These are phyloP conservation scores for Porites lobata DNA, from an alignment of 92 coral and sea anemone species.

Conservation along the genomic window DNA sequence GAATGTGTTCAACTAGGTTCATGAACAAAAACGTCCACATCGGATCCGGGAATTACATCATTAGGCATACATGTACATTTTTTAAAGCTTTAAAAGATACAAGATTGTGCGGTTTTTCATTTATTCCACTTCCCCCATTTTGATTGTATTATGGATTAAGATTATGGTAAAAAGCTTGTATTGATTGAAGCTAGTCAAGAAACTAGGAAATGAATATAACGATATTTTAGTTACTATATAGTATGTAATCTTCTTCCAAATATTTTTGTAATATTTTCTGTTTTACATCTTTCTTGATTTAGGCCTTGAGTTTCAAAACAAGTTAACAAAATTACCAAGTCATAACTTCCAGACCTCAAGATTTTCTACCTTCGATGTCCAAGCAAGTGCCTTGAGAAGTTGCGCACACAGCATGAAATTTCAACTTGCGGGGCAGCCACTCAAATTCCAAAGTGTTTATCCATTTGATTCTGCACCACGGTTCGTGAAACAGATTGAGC, in stretches of 20 bases:
- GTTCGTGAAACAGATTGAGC: not conserved
- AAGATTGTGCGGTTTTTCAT: too few relatives aligned
- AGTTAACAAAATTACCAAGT: not conserved
- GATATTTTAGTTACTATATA: not conserved
- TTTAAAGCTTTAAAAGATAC: too few relatives aligned
- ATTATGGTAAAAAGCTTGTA: too few relatives aligned
- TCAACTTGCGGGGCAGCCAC: not conserved
- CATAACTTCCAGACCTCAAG: not conserved
- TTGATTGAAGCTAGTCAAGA: too few relatives aligned
- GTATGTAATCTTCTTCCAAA: not conserved
- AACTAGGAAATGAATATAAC: too few relatives aligned
- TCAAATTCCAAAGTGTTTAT: slow-evolving; percentile 2
- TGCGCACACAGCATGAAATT: not conserved
- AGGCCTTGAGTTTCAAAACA: not conserved
- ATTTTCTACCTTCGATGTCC: not conserved
- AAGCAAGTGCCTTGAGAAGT: not conserved
- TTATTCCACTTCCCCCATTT: too few relatives aligned
- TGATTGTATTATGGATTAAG: too few relatives aligned
- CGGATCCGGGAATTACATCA: too few relatives aligned
- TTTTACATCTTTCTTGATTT: not conserved
- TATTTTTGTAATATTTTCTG: not conserved
- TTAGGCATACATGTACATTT: too few relatives aligned
- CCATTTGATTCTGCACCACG: not conserved
- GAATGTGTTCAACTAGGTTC: too few relatives aligned
- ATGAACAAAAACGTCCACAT: too few relatives aligned